Evolutionary conservation across 2,797 vertebrate species (phyloP).

Genomic region (Sciaenops ocellatus): DNA sequence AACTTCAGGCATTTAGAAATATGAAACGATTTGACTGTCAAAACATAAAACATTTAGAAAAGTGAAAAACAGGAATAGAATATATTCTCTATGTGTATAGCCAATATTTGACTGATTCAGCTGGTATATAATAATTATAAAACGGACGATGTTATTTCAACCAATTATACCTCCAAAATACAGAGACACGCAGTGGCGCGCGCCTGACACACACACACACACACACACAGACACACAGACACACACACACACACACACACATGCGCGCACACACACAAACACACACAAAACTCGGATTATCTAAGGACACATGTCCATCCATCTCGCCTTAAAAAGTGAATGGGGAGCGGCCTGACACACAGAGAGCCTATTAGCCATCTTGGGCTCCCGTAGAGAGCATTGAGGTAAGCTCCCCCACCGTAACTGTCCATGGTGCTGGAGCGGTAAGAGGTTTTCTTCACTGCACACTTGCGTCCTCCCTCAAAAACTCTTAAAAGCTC

Average conservation of each 20-base stretch:
- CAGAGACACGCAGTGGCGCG: background rate
- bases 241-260: slow-evolving; percentile 15
- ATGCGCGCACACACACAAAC: slow-evolving; percentile 5
- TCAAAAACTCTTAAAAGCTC: slow-evolving; percentile 78
- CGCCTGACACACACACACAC: background rate
- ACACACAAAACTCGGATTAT: slow-evolving; percentile 66
- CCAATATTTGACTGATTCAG: background rate
- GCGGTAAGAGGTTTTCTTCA: slow-evolving; percentile 81
- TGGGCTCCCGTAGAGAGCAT: slow-evolving; percentile 67
- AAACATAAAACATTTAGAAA: background rate
- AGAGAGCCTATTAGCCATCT: slow-evolving; percentile 72
- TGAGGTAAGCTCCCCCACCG: slow-evolving; percentile 76
- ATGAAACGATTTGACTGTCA: background rate
- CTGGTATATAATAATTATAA: background rate
- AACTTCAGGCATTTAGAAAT: slow-evolving; percentile 42
- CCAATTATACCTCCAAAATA: background rate
- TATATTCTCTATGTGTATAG: background rate
- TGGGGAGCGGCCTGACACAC: slow-evolving; percentile 70
- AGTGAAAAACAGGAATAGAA: background rate
- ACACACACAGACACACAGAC: slow-evolving; percentile 19
- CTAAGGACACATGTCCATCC: slow-evolving; percentile 74
- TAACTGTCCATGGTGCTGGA: slow-evolving; percentile 88
- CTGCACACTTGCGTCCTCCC: slow-evolving; percentile 73
- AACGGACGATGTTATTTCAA: background rate
- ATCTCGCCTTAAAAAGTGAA: slow-evolving; percentile 61